Evolutionary conservation across 1,140 invertebrate species (phyloP), one percentile per base, ranked within the genome.

Genomic region (Zaprionus africanus): DNA sequence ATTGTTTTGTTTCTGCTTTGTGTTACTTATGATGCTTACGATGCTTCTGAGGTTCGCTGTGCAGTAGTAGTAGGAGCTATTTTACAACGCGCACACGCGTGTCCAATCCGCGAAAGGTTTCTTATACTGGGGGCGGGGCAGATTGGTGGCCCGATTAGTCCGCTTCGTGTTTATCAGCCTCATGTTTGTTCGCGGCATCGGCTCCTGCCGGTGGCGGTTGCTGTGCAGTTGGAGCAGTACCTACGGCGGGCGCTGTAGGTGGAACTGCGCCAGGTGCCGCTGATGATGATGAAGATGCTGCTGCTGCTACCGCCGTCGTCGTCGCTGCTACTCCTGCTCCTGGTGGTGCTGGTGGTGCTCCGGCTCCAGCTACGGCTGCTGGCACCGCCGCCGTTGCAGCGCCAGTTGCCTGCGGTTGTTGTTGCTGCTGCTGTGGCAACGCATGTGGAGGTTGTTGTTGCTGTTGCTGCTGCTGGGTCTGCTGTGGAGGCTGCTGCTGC

Each of bases 51-150:
- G 57, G 57, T 74, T 54, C 57, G 57, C 65, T 73, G 63, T 67
- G 56, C 43, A 58, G 34, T 43, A 54, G 36, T 54, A 49, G 68
- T 63, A 69, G 53, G 61, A 76, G 72, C 72, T 79, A 79, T 70
- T 51, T 79, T 83, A 83, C 81, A 82, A 76, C 76, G 67, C 68
- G 60, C 63, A 62, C 57, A 69, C 9, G 19, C 56, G 28, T 59
- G 34, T 41, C 36, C 57, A 19, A 36, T 38, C 34, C 62, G 56
- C 41, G n/a, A 58, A 46, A 46, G 41, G n/a, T 43, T 43, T 17
- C n/a, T 7, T 43, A 43, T 43, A 43, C 41, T 43, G 41, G 41
- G 6, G n/a, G 41, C 41, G 41, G n/a, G n/a, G 41, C 7, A n/a
- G n/a, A 43, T 17, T 43, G 41, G n/a, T n/a, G 31, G 31, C 38